phyloP scores from a whole-genome alignment of 2,113 vertebrate species.

The Gadus macrocephalus region DNA sequence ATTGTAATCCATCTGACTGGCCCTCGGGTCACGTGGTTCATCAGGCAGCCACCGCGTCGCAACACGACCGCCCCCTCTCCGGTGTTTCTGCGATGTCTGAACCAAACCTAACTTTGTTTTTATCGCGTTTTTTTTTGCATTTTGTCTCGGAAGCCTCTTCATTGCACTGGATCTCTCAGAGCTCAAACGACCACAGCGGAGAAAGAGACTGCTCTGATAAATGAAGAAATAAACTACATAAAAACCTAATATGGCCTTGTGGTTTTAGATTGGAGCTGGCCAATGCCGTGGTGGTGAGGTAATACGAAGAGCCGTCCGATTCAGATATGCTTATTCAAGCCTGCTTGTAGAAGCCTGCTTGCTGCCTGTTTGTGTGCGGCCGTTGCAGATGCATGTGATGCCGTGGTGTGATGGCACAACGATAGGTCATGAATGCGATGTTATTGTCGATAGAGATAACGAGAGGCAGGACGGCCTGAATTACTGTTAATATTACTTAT shows the following conservation, averaged over 20 bases:
- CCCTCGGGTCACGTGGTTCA: conserved; percentile 40
- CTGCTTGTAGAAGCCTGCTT: conserved; percentile 21
- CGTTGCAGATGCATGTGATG: conserved; percentile 14
- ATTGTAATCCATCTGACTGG: conserved; percentile 39
- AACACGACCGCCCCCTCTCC: conserved; percentile 47
- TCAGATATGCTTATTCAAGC: conserved; percentile 52
- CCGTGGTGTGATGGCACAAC: no score
- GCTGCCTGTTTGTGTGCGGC: conserved; percentile 8
- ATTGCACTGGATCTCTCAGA: conserved; percentile 54
- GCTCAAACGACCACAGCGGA: conserved; percentile 28
- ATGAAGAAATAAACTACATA: conserved; percentile 22
- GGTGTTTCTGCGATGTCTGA: conserved; percentile 20
- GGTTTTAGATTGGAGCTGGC: conserved; percentile 45
- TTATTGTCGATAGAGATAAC: no score
- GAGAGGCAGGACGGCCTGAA: no score
- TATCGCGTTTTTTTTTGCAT: conserved; percentile 11
- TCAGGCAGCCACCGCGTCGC: conserved; percentile 24
- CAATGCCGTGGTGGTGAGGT: conserved; percentile 52
- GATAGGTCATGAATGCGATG: no score
- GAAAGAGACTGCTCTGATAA: conserved; percentile 29
- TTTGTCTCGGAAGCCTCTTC: conserved; percentile 28
- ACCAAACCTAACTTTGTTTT: conserved; percentile 19
- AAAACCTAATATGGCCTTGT: no score
- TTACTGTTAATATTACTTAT: no score
- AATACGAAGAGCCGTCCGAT: conserved; percentile 62